Evolutionary conservation across 2,113 vertebrate species (phyloP), one percentile per base, ranked within the genome.

Genomic region (Hipposideros armiger): DNA sequence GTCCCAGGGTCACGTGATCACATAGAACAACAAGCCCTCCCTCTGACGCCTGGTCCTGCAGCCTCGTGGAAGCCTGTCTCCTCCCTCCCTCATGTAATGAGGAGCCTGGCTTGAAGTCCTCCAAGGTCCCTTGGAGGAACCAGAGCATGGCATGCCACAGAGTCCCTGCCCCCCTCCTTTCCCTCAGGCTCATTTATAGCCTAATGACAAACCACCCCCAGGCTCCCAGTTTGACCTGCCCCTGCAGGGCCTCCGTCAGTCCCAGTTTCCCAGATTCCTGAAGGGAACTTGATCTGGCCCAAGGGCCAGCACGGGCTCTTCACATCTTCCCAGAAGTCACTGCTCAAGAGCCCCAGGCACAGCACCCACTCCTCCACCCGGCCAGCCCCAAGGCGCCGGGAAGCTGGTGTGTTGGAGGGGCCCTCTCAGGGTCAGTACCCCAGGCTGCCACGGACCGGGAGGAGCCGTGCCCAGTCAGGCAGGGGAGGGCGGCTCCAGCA

Each of bases 1-100:
- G 66, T 96, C 60, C 36, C 62, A 40, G 54, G 62, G 64, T 92
- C 72, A 95, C 3, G 3, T 94, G 87, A 85, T 76, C 54, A 84
- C 4, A 77, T 2, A 62, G 58, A 94, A 42, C 40, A 97, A 83
- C 30, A 87, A 76, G 16, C 52, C 36, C 6, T 87, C 81, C 60
- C 47, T 97, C 64, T 32, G 93, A 54, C 22, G 36, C 40, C 17
- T 74, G 20, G n/a, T n/a, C 54, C 42, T 52, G 11, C 60, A 40
- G 72, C n/a, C 93, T 92, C 52, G 13, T 45, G 3, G 52, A 96
- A 91, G 30, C 40, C 64, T 45, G 5, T 16, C 81, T 91, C 90
- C 3, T 50, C 32, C 30, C 17, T 81, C 26, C 67, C 40, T 7
- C 1, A 11, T 67, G 36, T 76, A 88, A 45, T 36, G 36, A 95